Evolutionary conservation across 2,888 invertebrate species (phyloP), one percentile per base, ranked within the genome.

Genomic region (Erebia ligea): DNA sequence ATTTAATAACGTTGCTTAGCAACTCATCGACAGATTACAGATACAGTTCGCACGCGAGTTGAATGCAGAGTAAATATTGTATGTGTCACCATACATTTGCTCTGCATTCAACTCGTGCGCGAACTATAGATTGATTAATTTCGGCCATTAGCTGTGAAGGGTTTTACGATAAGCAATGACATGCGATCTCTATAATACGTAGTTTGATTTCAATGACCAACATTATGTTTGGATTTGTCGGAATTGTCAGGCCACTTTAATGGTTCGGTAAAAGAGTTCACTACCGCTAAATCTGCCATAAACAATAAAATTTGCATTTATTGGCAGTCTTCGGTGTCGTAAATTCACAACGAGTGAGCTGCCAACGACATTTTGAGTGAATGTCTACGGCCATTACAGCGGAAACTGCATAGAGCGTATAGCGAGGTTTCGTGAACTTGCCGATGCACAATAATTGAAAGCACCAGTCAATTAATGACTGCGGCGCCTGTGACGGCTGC

Each of bases 301-400:
- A 92, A 92, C 90, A 90, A 92, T 92, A 90, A 93, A 93, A 93
- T 93, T 92, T 92, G 88, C 92, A 93, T 93, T 93, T 92, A 93
- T 92, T 90, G 91, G 90, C 87, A 90, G 89, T 91, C 90, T 84
- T 86, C 86, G 84, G 82, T 84, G 86, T 86, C 88, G 85, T 92
- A 92, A 92, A 91, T 89, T 88, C 84, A 84, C 85, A 84, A 82
- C 81, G 83, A 89, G 89, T 83, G 86, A 90, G 82, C 88, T 91
- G 89, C 87, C 86, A 90, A 90, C 88, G 90, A 90, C 90, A 88
- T 88, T 92, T 89, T 88, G 86, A 91, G 87, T 90, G 89, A 90
- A 92, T 90, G 83, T 90, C 87, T 86, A 84, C 81, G 85, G 80
- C 84, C 81, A 85, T 88, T 86, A 86, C 82, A 81, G 77, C 80